Conservation (phyloP, 2,888 invertebrate genomes). For the Lasioglossum calceatum region DNA sequence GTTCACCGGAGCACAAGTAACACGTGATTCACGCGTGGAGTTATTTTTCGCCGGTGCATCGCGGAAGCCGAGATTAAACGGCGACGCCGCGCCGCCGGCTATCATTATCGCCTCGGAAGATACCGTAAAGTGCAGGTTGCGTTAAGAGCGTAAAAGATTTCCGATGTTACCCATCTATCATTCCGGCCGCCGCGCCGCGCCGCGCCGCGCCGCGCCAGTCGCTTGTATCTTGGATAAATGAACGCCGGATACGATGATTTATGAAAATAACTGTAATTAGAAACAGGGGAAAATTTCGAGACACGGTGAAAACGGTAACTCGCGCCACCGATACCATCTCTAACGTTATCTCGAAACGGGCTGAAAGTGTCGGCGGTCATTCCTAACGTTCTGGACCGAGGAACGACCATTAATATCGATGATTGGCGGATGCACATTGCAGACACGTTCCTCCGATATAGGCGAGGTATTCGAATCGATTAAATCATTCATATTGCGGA, state of each 20-base stretch:
- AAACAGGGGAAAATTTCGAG: conserved; percentile 21
- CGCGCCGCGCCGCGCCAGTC: background rate
- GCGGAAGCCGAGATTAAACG: conserved; percentile 27
- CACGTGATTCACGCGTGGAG: background rate
- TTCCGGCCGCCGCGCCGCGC: background rate
- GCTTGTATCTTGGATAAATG: conserved; percentile 23
- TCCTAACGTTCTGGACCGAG: background rate
- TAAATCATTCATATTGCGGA: background rate
- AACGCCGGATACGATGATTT: conserved; percentile 34
- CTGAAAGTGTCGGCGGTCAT: conserved; percentile 25
- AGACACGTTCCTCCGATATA: background rate
- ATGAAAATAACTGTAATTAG: conserved; percentile 40
- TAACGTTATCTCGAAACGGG: background rate
- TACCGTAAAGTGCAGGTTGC: conserved; percentile 23
- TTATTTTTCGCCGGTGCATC: background rate
- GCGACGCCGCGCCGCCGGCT: background rate
- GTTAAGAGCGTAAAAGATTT: conserved; percentile 22
- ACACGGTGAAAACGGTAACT: conserved; percentile 19
- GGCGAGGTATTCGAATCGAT: background rate
- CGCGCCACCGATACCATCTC: conserved; percentile 20
- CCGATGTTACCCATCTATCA: conserved; percentile 36
- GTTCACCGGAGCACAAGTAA: background rate
- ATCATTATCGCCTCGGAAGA: conserved; percentile 28
- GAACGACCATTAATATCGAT: conserved; percentile 16
- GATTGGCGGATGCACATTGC: background rate